Evolutionary conservation across 2,797 vertebrate species (phyloP), one percentile per base, ranked within the genome.

Genomic region (Sebastes itinus): DNA sequence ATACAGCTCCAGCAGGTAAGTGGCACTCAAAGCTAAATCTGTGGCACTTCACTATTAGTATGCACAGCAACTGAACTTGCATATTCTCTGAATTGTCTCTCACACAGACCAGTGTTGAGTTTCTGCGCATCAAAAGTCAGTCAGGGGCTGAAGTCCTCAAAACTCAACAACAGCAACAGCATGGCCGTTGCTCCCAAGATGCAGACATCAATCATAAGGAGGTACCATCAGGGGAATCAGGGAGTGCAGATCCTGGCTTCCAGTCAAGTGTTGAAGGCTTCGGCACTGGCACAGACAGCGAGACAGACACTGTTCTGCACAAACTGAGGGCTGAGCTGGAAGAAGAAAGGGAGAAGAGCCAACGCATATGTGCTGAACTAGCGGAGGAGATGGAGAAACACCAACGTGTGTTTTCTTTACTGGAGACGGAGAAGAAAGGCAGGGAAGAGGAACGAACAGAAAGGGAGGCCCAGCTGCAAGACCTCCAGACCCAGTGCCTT

Each of bases 1-100:
- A 95, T 83, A 62, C 97, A 96, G 81, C 93, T 97, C 28, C 95
- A 97, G 52, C 96, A 97, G 95, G 97, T 97, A 77, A 76, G 64
- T 61, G 38, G 23, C 52, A 38, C 30, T 83, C n/a, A 72, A 14
- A 77, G 20, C 42, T 76, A 20, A 54, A 68, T 65, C 27, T 62
- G 2, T 56, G 72, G 2, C 46, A 30, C 12, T 38, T 64, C 32
- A 10, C 10, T 30, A 22, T 30, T 61, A 2, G 33, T 10, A 38
- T 60, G 7, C 25, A 35, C 33, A n/a, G 6, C 20, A 63, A 11
- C 49, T 60, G 1, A 66, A 62, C 33, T 56, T 30, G 1, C 5
- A 62, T 77, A 1, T 72, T 73, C 5, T 82, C 32, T 70, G 5
- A 30, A 62, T 25, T 85, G 35, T 81, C 6, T 80, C 72, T 76